Evolutionary conservation across 2,797 vertebrate genomes (phyloP).

Genomic region (Artibeus jamaicensis): DNA sequence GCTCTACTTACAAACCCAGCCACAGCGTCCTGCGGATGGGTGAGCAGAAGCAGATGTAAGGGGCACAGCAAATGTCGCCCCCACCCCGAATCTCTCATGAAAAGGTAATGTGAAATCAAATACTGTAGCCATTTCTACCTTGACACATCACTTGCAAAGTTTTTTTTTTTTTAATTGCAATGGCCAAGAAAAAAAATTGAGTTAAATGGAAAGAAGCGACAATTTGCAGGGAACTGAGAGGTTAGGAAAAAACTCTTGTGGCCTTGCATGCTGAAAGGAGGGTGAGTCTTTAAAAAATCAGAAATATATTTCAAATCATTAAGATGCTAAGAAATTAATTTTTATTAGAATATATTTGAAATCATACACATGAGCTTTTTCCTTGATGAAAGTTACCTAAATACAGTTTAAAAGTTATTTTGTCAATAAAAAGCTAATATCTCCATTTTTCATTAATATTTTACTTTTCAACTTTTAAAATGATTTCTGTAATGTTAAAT

Average conservation of each 20-base stretch:
- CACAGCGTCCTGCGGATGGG: neutral
- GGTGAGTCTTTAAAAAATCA: neutral
- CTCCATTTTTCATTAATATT: slow-evolving; percentile 29
- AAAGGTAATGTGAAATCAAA: neutral
- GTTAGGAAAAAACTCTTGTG: neutral
- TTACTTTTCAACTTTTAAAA: slow-evolving; percentile 13
- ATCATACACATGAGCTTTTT: neutral
- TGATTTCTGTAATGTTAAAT: neutral
- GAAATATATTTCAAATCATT: neutral
- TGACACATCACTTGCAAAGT: neutral
- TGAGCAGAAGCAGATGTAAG: neutral
- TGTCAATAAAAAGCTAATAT: neutral
- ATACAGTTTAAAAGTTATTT: slow-evolving; percentile 3
- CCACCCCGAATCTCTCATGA: neutral
- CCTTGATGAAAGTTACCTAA: neutral
- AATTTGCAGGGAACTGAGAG: neutral
- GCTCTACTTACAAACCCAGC: neutral
- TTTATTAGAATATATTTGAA: neutral
- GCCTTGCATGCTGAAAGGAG: neutral
- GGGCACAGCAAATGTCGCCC: neutral
- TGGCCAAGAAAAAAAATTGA: neutral
- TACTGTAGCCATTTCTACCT: neutral
- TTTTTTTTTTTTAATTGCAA: neutral
- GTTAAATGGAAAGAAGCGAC: neutral
- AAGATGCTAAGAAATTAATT: neutral